These are phyloP conservation scores for Xenops minutus DNA, from an alignment of 2,797 vertebrate genomes.

Conservation along the genomic window DNA sequence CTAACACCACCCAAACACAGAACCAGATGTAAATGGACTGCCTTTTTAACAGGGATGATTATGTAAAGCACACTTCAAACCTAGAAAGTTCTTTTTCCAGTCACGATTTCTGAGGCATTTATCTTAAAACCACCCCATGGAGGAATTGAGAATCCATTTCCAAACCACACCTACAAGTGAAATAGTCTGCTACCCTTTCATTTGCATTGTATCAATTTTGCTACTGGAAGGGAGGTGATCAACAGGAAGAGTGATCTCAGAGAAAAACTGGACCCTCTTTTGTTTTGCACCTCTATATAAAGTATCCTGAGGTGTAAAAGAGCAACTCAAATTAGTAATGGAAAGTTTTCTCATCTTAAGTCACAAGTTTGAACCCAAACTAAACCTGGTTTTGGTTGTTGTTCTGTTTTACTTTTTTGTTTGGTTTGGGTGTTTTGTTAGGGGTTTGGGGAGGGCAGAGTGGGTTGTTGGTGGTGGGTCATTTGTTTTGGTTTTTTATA, in stretches of 20 bases:
- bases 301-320: background rate
- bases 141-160: background rate
- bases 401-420: background rate
- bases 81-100: background rate
- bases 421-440: fast-evolving
- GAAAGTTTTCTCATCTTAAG: background rate
- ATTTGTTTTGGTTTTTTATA: background rate
- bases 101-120: background rate
- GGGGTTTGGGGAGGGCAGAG: fast-evolving
- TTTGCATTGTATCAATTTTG: background rate
- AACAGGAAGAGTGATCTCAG: background rate
- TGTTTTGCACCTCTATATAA: fast-evolving
- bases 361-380: background rate
- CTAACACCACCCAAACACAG: background rate
- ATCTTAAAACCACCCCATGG: background rate
- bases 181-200: background rate
- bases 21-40: background rate
- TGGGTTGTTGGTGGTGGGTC: fast-evolving
- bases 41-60: background rate
- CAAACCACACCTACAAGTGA: background rate
- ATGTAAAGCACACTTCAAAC: background rate
- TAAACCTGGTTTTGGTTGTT: no score
- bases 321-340: fast-evolving
- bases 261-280: fast-evolving
- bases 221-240: background rate